These are phyloP conservation scores for Euspilapteryx auroguttella DNA, from an alignment of 2,888 invertebrate genomes.

Conservation along the genomic window DNA sequence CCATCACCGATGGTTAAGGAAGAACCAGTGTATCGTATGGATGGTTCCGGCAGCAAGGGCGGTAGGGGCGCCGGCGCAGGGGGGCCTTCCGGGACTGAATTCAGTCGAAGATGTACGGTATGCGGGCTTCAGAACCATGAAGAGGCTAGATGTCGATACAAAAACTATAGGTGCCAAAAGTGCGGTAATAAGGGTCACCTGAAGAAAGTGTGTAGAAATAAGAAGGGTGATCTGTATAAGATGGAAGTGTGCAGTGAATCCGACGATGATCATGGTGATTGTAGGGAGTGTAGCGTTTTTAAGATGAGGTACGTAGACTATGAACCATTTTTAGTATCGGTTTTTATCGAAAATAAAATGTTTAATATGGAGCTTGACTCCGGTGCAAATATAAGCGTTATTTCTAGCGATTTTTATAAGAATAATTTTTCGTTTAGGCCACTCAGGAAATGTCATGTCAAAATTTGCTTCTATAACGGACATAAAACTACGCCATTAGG, in stretches of 20 bases:
- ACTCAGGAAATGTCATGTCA: neutral
- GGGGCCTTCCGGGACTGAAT: too few species aligned
- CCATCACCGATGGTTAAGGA: neutral
- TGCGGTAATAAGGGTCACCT: conserved; percentile 1
- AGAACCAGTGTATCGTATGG: conserved; percentile 1
- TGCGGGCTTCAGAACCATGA: neutral
- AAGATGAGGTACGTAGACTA: neutral
- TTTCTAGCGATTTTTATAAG: neutral
- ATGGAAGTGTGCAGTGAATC: neutral
- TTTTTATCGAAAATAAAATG: neutral
- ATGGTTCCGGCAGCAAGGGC: too few species aligned
- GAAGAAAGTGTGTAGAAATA: neutral
- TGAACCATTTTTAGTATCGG: neutral
- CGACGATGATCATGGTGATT: neutral
- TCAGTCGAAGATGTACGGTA: neutral
- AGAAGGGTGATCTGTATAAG: neutral
- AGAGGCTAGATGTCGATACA: neutral
- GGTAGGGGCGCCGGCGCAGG: neutral
- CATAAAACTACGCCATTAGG: neutral
- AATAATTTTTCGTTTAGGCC: neutral
- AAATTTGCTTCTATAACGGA: conserved; percentile 1
- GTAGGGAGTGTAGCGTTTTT: neutral
- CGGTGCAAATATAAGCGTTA: neutral
- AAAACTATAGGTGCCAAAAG: neutral
- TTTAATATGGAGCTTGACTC: neutral